Base-by-base conservation (phyloP, 1,140 invertebrate species). In the Hyphantria cunea region DNA sequence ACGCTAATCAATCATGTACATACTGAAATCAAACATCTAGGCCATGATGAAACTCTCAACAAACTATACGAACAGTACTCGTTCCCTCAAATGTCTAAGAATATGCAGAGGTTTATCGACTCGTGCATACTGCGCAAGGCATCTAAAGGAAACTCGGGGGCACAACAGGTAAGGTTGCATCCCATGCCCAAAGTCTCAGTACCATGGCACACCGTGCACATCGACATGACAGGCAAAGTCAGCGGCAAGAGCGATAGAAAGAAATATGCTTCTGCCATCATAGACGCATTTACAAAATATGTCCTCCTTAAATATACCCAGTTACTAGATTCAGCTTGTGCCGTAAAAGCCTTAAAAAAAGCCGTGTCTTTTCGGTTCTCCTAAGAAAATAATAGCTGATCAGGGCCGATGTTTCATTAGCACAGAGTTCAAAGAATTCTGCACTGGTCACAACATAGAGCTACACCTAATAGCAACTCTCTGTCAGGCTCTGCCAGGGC, bases 31-130 rank as follows among this genome's bases (percentile, higher is more conserved):
- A 58, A 73, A 64, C 71, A 73, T 49, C 37, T 70, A 52, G 65
- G 71, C 2, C 39, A 10, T 8, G 69, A 72, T 25, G 72, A 75
- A 67, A 75, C 72, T 12, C 25, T 75, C 45, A 66, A 74, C n/a
- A 80, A 78, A 41, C 37, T 80, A 0, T 78, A 74, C 60, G 68
- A 78, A 11, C 41, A 71, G 17, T 78, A 76, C 48, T 76, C 71
- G 73, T 80, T 77, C 41, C 76, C 71, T 0, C 41, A 74, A n/a
- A 77, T 76, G 77, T 64, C 68, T 10, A 74, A 70, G 41, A 66
- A 54, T 39, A 63, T 78, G n/a, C 51, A 66, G 39, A 78, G 74
- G 67, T 76, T 80, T 61, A 66, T 81, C n/a, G 67, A 75, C n/a
- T 65, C 76, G 0, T 80, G 78, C 50, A 59, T 77, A 0, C 42